These are phyloP conservation scores for Agrochola lota DNA, from an alignment of 2,888 invertebrate species.

Conservation along the genomic window DNA sequence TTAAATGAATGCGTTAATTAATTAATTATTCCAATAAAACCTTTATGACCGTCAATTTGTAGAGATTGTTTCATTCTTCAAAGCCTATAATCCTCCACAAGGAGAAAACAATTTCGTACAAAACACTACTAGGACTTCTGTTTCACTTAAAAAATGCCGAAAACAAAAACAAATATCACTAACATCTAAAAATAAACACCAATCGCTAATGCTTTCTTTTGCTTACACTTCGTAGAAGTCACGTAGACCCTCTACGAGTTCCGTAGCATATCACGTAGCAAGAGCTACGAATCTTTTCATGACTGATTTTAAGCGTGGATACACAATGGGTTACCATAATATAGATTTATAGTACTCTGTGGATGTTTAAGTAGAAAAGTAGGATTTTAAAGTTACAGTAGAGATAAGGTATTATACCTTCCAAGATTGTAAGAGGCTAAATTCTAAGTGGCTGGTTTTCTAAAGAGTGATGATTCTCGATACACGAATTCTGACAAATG, in stretches of 20 bases:
- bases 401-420: background rate
- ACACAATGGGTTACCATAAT: background rate
- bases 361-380: background rate
- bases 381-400: background rate
- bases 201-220: conserved; percentile 26
- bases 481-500: background rate
- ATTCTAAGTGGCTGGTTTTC: background rate
- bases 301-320: background rate
- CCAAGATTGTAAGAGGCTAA: background rate
- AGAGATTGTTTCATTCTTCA: background rate
- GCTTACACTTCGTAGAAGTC: conserved; percentile 34
- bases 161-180: conserved; percentile 1
- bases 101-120: background rate
- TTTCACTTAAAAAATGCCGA: background rate
- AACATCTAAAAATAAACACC: background rate
- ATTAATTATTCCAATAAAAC: background rate
- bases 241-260: conserved; percentile 56
- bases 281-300: conserved; percentile 54
- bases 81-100: background rate
- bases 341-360: conserved; percentile 28
- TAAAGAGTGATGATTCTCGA: background rate
- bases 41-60: background rate
- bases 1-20: background rate
- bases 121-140: background rate
- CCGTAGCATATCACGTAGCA: conserved; percentile 60